Base-by-base conservation (phyloP, 2,113 vertebrate genomes). In the Nansenia antarctica region DNA sequence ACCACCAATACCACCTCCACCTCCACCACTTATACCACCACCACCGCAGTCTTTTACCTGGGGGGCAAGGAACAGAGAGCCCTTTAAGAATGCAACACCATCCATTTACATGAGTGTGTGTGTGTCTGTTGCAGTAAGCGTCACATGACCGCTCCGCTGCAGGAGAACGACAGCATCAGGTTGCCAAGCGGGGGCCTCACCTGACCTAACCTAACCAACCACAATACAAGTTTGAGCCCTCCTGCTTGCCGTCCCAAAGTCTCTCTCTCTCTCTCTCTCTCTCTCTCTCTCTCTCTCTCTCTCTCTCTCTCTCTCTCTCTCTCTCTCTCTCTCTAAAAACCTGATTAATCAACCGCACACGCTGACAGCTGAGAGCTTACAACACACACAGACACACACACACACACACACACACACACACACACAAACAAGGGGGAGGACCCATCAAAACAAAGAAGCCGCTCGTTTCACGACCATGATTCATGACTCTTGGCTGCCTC, bases 381-480 rank as follows among this genome's bases (percentile, higher is more conserved):
- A 14, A 42, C 37, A 35, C 49, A 42, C 62, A 69, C 24, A n/a
- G n/a, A n/a, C n/a, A n/a, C n/a, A n/a, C n/a, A n/a, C n/a, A n/a
- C n/a, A n/a, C n/a, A n/a, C n/a, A n/a, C n/a, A n/a, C n/a, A n/a
- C n/a, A n/a, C n/a, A n/a, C n/a, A n/a, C n/a, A n/a, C n/a, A n/a
- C n/a, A n/a, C 73, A 72, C 60, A 73, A n/a, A 69, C 73, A 73
- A 27, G 22, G 57, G 14, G 37, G 65, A 18, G n/a, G 9, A 5
- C 8, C 42, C 69, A 71, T 69, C 69, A 76, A 76, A 76, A 70
- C 65, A 31, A 24, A 68, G 39, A 52, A 30, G 22, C 29, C 26
- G 20, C 18, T 55, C 18, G 57, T 47, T 31, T 65, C 68, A 68
- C 24, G 34, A 52, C 7, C 7, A 39, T 69, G 55, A 61, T 22